Evolutionary conservation across 2,113 vertebrate species (phyloP).

Genomic region (Heptranchias perlo): DNA sequence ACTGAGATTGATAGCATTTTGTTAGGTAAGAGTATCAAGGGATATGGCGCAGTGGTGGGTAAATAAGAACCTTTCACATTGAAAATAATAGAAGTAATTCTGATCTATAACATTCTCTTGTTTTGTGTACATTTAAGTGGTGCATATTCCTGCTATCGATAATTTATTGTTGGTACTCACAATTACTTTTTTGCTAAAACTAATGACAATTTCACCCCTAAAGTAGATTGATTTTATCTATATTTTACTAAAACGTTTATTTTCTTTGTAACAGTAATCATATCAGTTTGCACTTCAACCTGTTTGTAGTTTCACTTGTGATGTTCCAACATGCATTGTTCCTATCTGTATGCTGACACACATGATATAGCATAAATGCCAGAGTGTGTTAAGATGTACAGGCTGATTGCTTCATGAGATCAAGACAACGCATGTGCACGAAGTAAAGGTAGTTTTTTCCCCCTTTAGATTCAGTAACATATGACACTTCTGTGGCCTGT

Average conservation of each 20-base stretch:
- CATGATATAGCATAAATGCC: not conserved
- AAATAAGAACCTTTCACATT: not conserved
- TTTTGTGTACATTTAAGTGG: not conserved
- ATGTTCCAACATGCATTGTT: not conserved
- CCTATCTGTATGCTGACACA: not conserved
- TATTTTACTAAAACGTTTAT: not conserved
- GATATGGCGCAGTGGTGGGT: not conserved
- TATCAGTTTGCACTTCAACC: not conserved
- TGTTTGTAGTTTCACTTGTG: not conserved
- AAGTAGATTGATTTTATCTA: not conserved
- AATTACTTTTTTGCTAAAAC: not conserved
- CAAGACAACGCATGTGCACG: not conserved
- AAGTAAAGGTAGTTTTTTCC: not conserved
- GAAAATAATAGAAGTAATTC: not conserved
- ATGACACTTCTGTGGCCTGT: not conserved
- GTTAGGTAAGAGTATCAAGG: not conserved
- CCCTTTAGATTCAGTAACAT: not conserved
- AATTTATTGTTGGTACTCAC: not conserved
- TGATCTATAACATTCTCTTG: not conserved
- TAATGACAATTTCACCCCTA: not conserved
- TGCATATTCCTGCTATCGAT: not conserved
- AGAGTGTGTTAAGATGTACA: not conserved
- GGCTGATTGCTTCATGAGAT: not conserved
- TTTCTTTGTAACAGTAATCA: not conserved
- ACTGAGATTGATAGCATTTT: not conserved